phyloP scores from a whole-genome alignment of 2,113 vertebrate species.

The Pseudois nayaur region DNA sequence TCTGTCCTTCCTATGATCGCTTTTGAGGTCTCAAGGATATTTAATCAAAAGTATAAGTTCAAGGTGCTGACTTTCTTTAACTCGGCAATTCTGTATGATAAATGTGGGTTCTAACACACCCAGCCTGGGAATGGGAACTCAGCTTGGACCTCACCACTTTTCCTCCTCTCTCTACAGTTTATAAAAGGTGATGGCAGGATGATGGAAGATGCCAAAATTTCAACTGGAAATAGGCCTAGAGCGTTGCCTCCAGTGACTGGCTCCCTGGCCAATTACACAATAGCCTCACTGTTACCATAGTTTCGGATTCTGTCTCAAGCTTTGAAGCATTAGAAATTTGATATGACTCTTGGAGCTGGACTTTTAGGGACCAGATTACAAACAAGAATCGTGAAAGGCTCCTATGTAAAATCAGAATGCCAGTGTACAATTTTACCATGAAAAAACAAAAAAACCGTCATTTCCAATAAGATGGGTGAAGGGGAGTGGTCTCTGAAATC shows the following conservation, averaged over 20 bases:
- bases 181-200: not conserved
- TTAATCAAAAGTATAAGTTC: not conserved
- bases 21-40: not conserved
- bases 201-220: not conserved
- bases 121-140: not conserved
- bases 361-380: not conserved
- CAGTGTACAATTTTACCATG: not conserved
- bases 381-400: not conserved
- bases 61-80: not conserved
- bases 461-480: not conserved
- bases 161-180: not conserved
- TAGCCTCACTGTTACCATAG: not conserved
- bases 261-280: not conserved
- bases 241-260: not conserved
- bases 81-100: not conserved
- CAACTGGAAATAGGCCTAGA: not conserved
- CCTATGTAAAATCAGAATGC: not conserved
- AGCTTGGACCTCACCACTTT: not conserved
- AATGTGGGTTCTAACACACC: not conserved
- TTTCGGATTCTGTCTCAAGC: not conserved
- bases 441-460: too few relatives aligned
- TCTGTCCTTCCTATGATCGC: not conserved
- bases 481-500: not conserved
- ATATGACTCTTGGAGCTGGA: not conserved
- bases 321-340: not conserved